These are phyloP conservation scores for Datnioides undecimradiatus DNA, from an alignment of 2,113 vertebrate species.

Conservation along the genomic window DNA sequence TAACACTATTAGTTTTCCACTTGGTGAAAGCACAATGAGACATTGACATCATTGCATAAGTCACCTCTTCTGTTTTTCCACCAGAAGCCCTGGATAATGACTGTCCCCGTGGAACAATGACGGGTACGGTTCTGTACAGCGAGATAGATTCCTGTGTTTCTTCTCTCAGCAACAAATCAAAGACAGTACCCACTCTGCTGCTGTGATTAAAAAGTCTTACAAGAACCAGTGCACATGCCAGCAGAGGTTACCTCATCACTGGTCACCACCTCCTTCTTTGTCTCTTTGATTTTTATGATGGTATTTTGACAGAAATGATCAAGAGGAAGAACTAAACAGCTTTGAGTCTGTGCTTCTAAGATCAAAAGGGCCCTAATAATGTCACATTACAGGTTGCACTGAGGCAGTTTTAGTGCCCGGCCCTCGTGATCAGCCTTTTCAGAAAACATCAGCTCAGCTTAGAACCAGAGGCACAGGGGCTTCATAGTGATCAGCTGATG, in stretches of 20 bases:
- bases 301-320: constrained; percentile 77
- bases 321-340: constrained; percentile 74
- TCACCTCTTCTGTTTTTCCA: constrained; percentile 60
- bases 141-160: constrained; percentile 34
- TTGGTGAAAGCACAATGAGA: constrained; percentile 33
- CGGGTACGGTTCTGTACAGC: constrained; percentile 21
- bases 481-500: constrained; percentile 51
- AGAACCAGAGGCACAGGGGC: constrained; percentile 12
- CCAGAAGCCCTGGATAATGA: constrained; percentile 36
- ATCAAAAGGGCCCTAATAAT: constrained; percentile 79
- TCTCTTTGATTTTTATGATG: constrained; percentile 67
- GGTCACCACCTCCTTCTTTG: constrained; percentile 55
- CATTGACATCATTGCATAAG: constrained; percentile 50
- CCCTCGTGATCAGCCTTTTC: constrained; percentile 67
- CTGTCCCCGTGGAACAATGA: constrained; percentile 29
- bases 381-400: constrained; percentile 79
- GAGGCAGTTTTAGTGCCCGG: constrained; percentile 69
- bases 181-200: constrained; percentile 21
- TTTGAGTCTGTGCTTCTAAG: constrained; percentile 70
- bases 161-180: constrained; percentile 39
- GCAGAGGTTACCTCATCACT: constrained; percentile 64
- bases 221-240: constrained; percentile 52
- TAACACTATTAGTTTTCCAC: constrained; percentile 33
- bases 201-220: constrained; percentile 60
- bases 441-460: constrained; percentile 57